phyloP scores from a whole-genome alignment of 2,797 vertebrate species.

The Nannoperca obscura region DNA sequence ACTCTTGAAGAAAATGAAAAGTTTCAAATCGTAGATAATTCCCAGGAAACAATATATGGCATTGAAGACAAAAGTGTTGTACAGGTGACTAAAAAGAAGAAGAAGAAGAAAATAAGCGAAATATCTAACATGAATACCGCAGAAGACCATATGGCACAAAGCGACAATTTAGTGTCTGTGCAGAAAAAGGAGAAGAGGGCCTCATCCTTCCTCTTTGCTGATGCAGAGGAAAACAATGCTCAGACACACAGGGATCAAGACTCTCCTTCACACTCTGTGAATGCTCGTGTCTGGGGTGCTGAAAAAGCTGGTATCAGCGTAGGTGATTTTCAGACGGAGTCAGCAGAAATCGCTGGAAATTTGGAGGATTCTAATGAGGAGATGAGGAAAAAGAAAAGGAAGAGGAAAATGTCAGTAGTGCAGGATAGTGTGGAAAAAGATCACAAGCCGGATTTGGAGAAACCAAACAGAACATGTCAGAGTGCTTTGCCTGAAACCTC shows the following conservation, averaged over 20 bases:
- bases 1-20: conserved; percentile 8
- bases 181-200: conserved; percentile 37
- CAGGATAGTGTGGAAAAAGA: neutral
- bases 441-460: neutral
- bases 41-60: neutral
- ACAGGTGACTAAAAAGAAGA: conserved; percentile 31
- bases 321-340: neutral
- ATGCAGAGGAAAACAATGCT: conserved; percentile 51
- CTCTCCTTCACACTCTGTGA: neutral
- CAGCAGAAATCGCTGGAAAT: conserved; percentile 28
- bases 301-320: conserved; percentile 7
- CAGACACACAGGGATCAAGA: neutral
- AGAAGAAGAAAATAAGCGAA: conserved; percentile 34
- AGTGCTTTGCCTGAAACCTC: neutral
- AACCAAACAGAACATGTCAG: neutral
- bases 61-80: conserved; percentile 12
- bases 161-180: conserved; percentile 35
- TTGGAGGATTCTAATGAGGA: neutral
- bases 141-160: neutral
- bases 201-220: conserved; percentile 69
- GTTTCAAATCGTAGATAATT: neutral
- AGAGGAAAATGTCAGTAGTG: conserved; percentile 1
- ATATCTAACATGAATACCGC: neutral
- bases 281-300: neutral
- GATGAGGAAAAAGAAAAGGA: conserved; percentile 49